Evolutionary conservation across 2,888 invertebrate species (phyloP).

Genomic region (Drosophila kambysellisi): DNA sequence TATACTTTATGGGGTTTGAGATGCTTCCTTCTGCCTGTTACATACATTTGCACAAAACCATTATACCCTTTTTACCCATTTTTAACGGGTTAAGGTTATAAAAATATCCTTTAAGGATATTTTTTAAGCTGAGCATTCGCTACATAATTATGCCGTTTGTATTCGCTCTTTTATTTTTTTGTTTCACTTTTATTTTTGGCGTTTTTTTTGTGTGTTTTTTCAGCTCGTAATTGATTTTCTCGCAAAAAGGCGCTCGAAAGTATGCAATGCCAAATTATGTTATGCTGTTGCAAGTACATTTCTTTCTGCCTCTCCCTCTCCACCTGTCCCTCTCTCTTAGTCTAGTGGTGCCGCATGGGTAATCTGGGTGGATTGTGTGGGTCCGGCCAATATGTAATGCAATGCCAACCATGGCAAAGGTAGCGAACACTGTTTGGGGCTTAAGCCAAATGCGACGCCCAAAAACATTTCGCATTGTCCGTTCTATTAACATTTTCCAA

Average conservation of each 20-base stretch:
- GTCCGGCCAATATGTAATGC: conserved; percentile 26
- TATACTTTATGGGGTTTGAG: too few species aligned
- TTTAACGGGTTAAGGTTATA: too few species aligned
- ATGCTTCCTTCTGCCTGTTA: too few species aligned
- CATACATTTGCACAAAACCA: too few species aligned
- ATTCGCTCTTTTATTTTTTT: background rate
- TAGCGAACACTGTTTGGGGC: conserved; percentile 9
- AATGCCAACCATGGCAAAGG: conserved; percentile 26
- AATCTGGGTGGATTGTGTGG: background rate
- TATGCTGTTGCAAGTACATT: conserved; percentile 32
- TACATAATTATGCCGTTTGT: background rate
- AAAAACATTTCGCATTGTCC: conserved; percentile 54
- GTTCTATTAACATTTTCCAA: conserved; percentile 68
- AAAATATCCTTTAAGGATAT: too few species aligned
- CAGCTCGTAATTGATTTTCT: conserved; percentile 64
- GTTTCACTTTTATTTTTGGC: background rate
- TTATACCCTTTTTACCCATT: too few species aligned
- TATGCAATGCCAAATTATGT: conserved; percentile 76
- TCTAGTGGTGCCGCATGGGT: background rate
- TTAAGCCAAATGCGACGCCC: conserved; percentile 22
- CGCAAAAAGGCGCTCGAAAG: conserved; percentile 59
- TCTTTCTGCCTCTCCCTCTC: background rate
- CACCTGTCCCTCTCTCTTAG: background rate
- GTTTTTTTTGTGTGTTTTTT: conserved; percentile 1
- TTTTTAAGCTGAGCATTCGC: background rate